phyloP scores from a whole-genome alignment of 2,888 invertebrate species.

The Thecocarcelia acutangulata region DNA sequence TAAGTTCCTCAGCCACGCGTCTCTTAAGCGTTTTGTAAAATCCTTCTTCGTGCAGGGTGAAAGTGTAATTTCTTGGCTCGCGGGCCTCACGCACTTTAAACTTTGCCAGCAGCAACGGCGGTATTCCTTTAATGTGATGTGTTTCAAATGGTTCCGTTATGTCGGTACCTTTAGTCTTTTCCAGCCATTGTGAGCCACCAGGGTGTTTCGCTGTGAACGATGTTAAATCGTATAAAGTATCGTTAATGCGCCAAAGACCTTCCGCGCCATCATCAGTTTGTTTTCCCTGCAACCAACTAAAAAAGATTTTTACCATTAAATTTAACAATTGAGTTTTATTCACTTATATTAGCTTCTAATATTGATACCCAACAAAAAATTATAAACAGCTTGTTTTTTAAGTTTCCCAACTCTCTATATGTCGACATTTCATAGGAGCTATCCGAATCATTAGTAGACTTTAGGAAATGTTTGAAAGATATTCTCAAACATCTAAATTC shows the following conservation, averaged over 20 bases:
- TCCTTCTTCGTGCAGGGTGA: constrained; percentile 87
- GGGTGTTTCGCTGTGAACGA: constrained; percentile 90
- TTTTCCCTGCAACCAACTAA: constrained; percentile 85
- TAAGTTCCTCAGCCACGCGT: constrained; percentile 83
- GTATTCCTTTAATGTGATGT: constrained; percentile 84
- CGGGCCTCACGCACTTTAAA: constrained; percentile 85
- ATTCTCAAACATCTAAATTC: too few relatives aligned
- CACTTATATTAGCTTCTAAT: too few relatives aligned
- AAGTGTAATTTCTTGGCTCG: constrained; percentile 85
- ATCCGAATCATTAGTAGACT: too few relatives aligned
- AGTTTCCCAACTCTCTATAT: too few relatives aligned
- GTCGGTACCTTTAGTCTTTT: constrained; percentile 87
- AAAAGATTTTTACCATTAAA: constrained; percentile 1
- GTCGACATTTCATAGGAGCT: too few relatives aligned
- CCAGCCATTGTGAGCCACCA: constrained; percentile 90
- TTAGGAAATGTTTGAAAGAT: too few relatives aligned
- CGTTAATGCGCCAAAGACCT: constrained; percentile 88
- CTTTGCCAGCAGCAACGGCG: constrained; percentile 83
- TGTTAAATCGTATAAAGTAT: constrained; percentile 91
- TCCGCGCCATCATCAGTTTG: constrained; percentile 87
- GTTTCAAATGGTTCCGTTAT: constrained; percentile 90
- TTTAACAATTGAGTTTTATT: too few relatives aligned
- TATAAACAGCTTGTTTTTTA: too few relatives aligned
- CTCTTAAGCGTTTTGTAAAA: constrained; percentile 88
- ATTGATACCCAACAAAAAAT: too few relatives aligned